Base-by-base conservation (phyloP, 2,888 invertebrate genomes). In the Tupiocoris notatus region DNA sequence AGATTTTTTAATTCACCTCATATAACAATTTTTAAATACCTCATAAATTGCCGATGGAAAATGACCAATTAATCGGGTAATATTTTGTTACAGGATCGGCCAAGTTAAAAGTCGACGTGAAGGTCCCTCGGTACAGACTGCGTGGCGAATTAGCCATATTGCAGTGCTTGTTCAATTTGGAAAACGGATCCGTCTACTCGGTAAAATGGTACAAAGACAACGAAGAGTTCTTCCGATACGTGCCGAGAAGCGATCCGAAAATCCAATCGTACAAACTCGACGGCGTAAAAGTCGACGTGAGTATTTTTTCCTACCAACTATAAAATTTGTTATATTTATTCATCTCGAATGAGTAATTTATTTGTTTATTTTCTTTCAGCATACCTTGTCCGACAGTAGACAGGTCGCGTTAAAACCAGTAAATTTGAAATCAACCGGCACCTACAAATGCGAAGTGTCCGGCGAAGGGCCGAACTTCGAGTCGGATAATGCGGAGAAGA, bases 171-270 rank as follows among this genome's bases (percentile, higher is more conserved):
- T 91, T 88, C 84, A 89, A 90, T 81, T 83, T 91, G 76, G 89
- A 88, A 54, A 86, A 86, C 71, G 66, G 66, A n/a, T 91, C 91
- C 84, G 85, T 93, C 71, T 92, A 93, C 84, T 90, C 92, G 18
- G 91, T 92, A 82, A 92, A 92, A 86, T 93, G 92, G 92, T 92
- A 92, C 86, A 90, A 92, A 83, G 92, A 92, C 84, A 91, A 92
- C 85, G 92, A 92, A 82, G 93, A 93, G 84, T 92, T 93, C 85
- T 93, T 92, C 86, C 87, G 92, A 81, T 92, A 87, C 83, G 89
- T 92, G 83, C 92, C 92, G 77, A 90, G 82, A 68, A 81, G 81
- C 62, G 81, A 81, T 2, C 84, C 84, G 1, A 82, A 82, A 22
- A 82, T 91, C 82, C 89, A 88, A 82, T 90, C 90, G 78, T 92